Percentiles rank a stretch among this genome's conserved stretches.
These are phyloP conservation scores for Euglossa dilemma DNA, from an alignment of 1,140 invertebrate genomes.

Conservation along the genomic window DNA sequence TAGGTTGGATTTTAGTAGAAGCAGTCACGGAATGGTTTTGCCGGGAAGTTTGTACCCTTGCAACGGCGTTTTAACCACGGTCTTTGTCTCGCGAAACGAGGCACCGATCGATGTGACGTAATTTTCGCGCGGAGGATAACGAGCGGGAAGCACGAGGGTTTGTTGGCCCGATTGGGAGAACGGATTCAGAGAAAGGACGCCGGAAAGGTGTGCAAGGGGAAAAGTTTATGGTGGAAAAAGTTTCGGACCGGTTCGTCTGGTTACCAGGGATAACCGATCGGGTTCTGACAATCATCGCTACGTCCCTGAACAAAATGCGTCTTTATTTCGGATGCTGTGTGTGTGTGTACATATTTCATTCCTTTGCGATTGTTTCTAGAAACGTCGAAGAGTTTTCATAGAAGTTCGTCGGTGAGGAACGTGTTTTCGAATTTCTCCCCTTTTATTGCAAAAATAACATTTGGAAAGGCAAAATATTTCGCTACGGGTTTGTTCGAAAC, in stretches of 20 bases:
- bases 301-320: too few species aligned
- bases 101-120: slow-evolving; percentile 1
- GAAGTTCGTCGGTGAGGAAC: too few species aligned
- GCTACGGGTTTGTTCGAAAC: too few species aligned
- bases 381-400: not conserved
- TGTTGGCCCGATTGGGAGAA: not conserved
- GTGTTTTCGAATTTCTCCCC: too few species aligned
- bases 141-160: slow-evolving; percentile 1
- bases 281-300: slow-evolving; percentile 21
- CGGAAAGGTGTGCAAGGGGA: slow-evolving; percentile 47
- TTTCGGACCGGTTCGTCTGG: slow-evolving; percentile 30
- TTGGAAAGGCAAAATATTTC: too few species aligned
- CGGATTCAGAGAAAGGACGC: slow-evolving; percentile 46
- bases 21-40: too few species aligned
- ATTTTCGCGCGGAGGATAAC: slow-evolving; percentile 31
- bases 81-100: slow-evolving; percentile 3
- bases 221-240: slow-evolving; percentile 19
- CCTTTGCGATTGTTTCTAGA: not conserved
- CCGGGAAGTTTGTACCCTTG: too few species aligned
- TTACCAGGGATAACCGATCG: slow-evolving; percentile 3
- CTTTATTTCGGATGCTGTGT: too few species aligned
- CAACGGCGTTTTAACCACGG: not conserved
- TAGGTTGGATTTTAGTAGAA: too few species aligned
- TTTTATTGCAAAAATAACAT: too few species aligned
- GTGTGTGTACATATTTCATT: too few species aligned